Conservation (phyloP, 2,113 vertebrate genomes). For the Azemiops feae region DNA sequence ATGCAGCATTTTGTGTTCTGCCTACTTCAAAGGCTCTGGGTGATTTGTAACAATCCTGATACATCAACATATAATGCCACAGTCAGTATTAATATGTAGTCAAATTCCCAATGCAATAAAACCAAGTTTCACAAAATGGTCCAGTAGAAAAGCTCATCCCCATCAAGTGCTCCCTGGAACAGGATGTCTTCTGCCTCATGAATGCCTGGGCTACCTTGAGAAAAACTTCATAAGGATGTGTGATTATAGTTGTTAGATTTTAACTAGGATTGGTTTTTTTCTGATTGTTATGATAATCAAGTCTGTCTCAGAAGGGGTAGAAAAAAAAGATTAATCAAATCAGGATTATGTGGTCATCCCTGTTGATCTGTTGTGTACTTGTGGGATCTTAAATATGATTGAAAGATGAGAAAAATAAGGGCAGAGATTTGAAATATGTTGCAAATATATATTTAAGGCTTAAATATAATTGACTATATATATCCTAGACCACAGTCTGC, state of each 20-base stretch:
- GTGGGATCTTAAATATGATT: too few relatives aligned
- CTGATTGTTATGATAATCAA: neutral
- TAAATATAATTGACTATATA: too few relatives aligned
- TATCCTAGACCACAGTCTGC: too few relatives aligned
- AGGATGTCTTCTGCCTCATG: neutral
- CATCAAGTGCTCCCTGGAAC: neutral
- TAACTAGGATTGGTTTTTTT: neutral
- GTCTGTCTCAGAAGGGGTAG: neutral
- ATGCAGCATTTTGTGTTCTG: neutral
- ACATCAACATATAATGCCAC: neutral
- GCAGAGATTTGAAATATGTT: too few relatives aligned
- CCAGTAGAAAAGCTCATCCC: neutral
- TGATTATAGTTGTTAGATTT: neutral
- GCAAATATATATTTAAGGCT: too few relatives aligned
- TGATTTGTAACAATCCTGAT: neutral
- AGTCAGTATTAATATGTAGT: neutral
- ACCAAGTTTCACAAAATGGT: neutral
- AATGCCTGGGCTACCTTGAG: neutral
- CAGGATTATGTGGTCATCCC: too few relatives aligned
- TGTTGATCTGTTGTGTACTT: too few relatives aligned
- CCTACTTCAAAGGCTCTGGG: neutral
- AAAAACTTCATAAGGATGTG: neutral
- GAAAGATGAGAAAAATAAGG: too few relatives aligned
- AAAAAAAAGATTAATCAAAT: too few relatives aligned
- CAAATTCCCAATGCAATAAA: neutral